phyloP scores from a whole-genome alignment of 2,888 invertebrate species.

The Schizotus pectinicornis region DNA sequence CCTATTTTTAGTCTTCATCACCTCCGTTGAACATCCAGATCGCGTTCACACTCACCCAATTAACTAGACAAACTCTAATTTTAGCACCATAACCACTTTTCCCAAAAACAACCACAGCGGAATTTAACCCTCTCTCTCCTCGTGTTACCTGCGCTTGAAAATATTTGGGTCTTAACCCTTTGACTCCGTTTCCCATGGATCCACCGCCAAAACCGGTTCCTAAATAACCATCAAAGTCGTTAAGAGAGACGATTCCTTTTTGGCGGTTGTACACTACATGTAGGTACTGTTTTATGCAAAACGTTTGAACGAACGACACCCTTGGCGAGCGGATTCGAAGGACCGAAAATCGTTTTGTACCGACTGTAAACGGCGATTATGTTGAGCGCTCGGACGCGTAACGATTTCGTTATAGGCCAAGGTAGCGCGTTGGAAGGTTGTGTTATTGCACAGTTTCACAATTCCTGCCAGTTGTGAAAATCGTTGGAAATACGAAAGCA shows the following conservation, averaged over 20 bases:
- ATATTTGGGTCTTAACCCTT: slow-evolving; percentile 28
- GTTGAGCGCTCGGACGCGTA: background rate
- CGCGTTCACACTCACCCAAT: too few species aligned
- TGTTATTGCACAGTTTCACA: slow-evolving; percentile 24
- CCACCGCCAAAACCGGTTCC: slow-evolving; percentile 40
- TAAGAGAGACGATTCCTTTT: slow-evolving; percentile 21
- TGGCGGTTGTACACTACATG: background rate
- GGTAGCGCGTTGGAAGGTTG: slow-evolving; percentile 11
- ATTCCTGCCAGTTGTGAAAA: slow-evolving; percentile 33
- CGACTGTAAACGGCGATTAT: too few species aligned
- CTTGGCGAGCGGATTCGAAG: too few species aligned
- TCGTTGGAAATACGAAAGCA: background rate
- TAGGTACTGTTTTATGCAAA: background rate
- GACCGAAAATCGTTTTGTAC: too few species aligned
- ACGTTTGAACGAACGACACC: too few species aligned
- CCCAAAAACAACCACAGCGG: background rate
- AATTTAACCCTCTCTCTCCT: background rate
- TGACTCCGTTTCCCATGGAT: slow-evolving; percentile 38
- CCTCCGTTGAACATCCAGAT: too few species aligned
- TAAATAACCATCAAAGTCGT: slow-evolving; percentile 36
- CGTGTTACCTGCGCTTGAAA: slow-evolving; percentile 16
- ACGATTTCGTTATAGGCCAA: slow-evolving; percentile 20
- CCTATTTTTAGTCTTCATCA: too few species aligned
- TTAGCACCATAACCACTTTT: too few species aligned
- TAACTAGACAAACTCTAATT: too few species aligned